Evolutionary conservation across 2,113 vertebrate genomes (phyloP).

Genomic region (Pseudorhombus dupliciocellatus): DNA sequence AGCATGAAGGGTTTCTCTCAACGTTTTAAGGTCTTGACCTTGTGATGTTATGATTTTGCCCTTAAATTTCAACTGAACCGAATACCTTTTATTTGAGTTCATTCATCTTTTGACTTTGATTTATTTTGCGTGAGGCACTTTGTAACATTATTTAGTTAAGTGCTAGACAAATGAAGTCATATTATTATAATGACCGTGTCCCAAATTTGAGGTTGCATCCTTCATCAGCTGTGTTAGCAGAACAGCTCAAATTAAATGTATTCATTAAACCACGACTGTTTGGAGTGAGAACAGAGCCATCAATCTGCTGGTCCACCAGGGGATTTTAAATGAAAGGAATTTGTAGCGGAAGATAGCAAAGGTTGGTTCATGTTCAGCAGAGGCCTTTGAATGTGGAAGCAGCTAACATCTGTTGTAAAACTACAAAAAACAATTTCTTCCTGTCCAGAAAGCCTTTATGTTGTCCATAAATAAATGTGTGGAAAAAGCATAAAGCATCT

Average conservation of each 20-base stretch:
- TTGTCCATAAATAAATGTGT: conserved; percentile 42
- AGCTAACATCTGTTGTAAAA: conserved; percentile 18
- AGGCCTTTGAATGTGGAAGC: conserved; percentile 21
- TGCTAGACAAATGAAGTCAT: no score
- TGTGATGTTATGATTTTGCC: no score
- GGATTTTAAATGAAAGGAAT: background rate
- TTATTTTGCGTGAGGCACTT: no score
- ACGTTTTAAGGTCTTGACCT: no score
- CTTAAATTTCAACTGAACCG: no score
- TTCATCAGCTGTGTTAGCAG: no score
- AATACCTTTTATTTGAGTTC: no score
- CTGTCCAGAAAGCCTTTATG: conserved; percentile 9
- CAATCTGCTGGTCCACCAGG: background rate
- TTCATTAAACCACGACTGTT: background rate
- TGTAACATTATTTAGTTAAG: no score
- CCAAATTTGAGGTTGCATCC: no score
- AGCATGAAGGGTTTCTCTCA: no score
- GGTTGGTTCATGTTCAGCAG: background rate
- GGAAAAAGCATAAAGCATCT: conserved; percentile 33
- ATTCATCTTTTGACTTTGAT: no score
- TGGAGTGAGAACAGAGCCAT: background rate
- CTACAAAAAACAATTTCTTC: conserved; percentile 3
- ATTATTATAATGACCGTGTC: no score
- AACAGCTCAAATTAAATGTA: background rate
- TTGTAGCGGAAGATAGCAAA: background rate